phyloP scores from a whole-genome alignment of 2,797 vertebrate genomes.

The Monodelphis domestica region DNA sequence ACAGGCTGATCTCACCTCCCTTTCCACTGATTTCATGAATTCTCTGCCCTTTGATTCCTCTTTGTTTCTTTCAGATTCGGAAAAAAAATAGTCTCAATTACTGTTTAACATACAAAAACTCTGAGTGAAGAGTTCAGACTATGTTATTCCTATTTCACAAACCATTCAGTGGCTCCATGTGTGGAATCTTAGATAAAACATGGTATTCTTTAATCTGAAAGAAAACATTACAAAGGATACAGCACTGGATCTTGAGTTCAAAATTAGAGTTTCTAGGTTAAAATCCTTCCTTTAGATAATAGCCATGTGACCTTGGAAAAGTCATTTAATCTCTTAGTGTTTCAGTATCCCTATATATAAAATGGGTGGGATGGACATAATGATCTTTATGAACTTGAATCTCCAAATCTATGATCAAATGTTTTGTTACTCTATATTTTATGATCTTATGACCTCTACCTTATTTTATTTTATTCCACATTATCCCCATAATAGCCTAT shows the following conservation, averaged over 20 bases:
- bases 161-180: not conserved
- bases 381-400: not conserved
- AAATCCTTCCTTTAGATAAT: not conserved
- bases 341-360: not conserved
- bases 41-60: not conserved
- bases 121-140: not conserved
- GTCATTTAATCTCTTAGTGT: not conserved
- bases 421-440: not conserved
- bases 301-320: not conserved
- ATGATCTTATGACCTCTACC: not conserved
- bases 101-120: not conserved
- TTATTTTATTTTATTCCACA: not conserved
- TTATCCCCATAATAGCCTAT: not conserved
- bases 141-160: not conserved
- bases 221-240: not conserved
- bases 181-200: not conserved
- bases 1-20: not conserved
- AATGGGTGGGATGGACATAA: not conserved
- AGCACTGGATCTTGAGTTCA: no score
- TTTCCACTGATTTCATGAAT: not conserved
- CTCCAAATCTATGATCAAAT: no score
- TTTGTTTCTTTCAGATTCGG: not conserved
- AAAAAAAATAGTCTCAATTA: no score
- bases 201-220: not conserved
- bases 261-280: not conserved